Evolutionary conservation across 2,888 invertebrate genomes (phyloP).

Genomic region (Lydus trimaculatus): DNA sequence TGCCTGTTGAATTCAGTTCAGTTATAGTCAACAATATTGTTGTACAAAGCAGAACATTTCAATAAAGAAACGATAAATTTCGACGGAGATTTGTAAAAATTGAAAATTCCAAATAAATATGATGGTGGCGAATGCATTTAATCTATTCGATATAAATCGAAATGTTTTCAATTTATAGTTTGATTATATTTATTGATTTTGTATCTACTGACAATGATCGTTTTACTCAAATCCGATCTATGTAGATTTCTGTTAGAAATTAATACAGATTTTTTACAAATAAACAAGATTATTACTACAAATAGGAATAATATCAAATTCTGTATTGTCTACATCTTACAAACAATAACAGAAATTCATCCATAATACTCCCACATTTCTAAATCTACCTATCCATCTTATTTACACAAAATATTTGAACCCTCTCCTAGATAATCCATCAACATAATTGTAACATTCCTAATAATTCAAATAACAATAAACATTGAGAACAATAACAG

Average conservation of each 20-base stretch:
- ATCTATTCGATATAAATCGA: not conserved
- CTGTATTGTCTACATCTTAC: not conserved
- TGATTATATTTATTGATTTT: not conserved
- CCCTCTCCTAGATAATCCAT: not conserved
- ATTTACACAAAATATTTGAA: not conserved
- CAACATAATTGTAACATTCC: not conserved
- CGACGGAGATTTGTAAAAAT: not conserved
- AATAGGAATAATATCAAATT: not conserved
- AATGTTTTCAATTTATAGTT: not conserved
- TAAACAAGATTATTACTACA: not conserved
- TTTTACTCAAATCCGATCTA: not conserved
- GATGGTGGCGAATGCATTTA: not conserved
- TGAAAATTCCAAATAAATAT: not conserved
- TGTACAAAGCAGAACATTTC: not conserved
- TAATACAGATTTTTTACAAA: not conserved
- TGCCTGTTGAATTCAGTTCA: not conserved
- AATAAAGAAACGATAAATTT: not conserved
- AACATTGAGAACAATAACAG: constrained; percentile 1
- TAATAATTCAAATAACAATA: not conserved
- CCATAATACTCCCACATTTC: not conserved
- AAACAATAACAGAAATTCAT: not conserved
- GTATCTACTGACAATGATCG: not conserved
- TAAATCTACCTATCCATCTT: not conserved
- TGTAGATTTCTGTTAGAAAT: not conserved
- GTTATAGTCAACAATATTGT: not conserved